Base-by-base conservation (phyloP, 2,113 vertebrate genomes). In the Hiodon tergisus region DNA sequence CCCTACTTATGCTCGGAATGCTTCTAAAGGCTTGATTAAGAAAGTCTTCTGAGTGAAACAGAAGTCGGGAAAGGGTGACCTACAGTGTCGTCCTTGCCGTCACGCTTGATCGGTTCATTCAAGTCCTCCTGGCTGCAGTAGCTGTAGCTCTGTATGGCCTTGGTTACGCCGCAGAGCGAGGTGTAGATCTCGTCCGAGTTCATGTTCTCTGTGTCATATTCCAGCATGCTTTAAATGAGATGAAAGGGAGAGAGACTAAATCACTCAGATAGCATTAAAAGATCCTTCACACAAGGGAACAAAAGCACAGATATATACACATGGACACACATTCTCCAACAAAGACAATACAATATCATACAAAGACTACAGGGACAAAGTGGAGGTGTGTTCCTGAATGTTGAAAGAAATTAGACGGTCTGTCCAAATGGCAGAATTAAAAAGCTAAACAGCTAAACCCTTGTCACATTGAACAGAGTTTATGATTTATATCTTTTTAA, bases 171-270 rank as follows among this genome's bases (percentile, higher is more conserved):
- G 54, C 96, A 95, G 78, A 99, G 90, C 13, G 97, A 99, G 87
- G 95, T 99, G 88, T 98, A 99, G 89, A 99, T 99, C 90, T 99
- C 96, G 77, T 99, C 97, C 5, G 97, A 96, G 88, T 99, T 99
- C 93, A 99, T 92, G 89, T 99, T 99, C 88, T 99, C 97, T 0
- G 96, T 98, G 87, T 99, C 97, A 71, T 98, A 98, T 87, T 98
- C 97, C 91, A 95, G 91, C 94, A 98, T 93, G 90, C 96, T 99
- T 80, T 82, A 85, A 59, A 63, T 31, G 1, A 62, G 63, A 53
- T 80, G 58, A 48, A 74, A 14, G 78, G 8, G 10, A 69, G 50
- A 47, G 61, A 57, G 17, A 52, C 5, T 8, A 55, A 55, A 46
- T 31, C 17, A 10, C 4, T 1, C 11, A 55, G 6, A 61, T 17